Conservation (phyloP, 2,888 invertebrate species). For the Hecatera dysodea region DNA sequence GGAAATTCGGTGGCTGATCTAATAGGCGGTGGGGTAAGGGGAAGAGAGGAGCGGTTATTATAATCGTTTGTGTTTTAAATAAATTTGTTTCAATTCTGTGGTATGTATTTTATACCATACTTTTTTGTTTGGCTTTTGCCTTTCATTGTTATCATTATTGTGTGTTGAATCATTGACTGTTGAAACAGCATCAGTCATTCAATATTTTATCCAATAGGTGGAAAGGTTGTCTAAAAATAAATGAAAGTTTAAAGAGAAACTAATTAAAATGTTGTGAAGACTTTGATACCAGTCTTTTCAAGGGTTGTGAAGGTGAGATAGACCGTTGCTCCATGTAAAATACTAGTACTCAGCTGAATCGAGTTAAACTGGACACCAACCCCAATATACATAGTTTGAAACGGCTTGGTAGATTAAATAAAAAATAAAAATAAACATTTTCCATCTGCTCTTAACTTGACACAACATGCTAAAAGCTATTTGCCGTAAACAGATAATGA, state of each 20-base stretch:
- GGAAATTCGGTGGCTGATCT: conserved; percentile 77
- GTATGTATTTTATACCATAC: not conserved
- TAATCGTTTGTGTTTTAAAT: conserved; percentile 28
- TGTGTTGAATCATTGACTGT: not conserved
- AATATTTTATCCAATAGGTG: too few relatives aligned
- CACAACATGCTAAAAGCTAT: conserved; percentile 57
- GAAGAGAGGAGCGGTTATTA: conserved; percentile 51
- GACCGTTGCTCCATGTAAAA: too few relatives aligned
- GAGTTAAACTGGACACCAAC: too few relatives aligned
- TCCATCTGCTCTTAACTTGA: conserved; percentile 7
- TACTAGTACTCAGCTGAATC: too few relatives aligned
- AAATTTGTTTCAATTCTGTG: conserved; percentile 7
- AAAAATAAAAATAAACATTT: not conserved
- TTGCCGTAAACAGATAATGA: conserved; percentile 78
- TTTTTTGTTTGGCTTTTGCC: not conserved
- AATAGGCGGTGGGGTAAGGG: conserved; percentile 64
- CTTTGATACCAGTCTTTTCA: too few relatives aligned
- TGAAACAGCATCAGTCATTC: too few relatives aligned
- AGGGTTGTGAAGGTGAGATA: too few relatives aligned
- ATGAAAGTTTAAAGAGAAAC: too few relatives aligned
- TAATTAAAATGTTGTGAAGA: too few relatives aligned
- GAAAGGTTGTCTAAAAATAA: too few relatives aligned
- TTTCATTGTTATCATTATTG: not conserved
- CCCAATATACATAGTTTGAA: too few relatives aligned
- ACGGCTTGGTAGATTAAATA: too few relatives aligned